These are phyloP conservation scores for Bellardia bayeri DNA, from an alignment of 2,888 invertebrate genomes.

Conservation along the genomic window DNA sequence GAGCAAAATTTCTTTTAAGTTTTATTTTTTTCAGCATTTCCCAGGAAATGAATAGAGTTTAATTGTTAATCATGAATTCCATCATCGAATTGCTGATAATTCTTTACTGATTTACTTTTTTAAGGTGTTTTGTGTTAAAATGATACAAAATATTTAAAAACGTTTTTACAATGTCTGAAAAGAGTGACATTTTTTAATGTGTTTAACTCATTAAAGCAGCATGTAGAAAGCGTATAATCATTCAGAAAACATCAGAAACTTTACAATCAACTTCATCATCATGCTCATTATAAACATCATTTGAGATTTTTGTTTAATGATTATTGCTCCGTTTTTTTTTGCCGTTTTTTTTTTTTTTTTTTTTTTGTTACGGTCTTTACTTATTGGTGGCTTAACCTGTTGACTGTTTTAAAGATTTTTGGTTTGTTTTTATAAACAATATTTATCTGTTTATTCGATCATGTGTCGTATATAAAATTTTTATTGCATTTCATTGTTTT, in stretches of 20 bases:
- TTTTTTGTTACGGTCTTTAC: slow-evolving; percentile 20
- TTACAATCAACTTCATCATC: slow-evolving; percentile 41
- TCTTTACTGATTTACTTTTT: background rate
- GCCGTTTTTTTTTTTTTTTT: background rate
- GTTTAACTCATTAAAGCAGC: slow-evolving; percentile 58
- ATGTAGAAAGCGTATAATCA: slow-evolving; percentile 66
- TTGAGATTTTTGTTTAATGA: slow-evolving; percentile 67
- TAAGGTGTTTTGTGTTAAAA: slow-evolving; percentile 6
- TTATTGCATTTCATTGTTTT: slow-evolving; percentile 70
- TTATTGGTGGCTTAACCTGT: slow-evolving; percentile 55
- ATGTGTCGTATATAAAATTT: slow-evolving; percentile 65
- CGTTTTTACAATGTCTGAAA: slow-evolving; percentile 3
- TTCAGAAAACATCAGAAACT: slow-evolving; percentile 30
- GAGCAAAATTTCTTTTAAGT: too few species aligned
- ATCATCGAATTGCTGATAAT: background rate
- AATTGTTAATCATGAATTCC: slow-evolving; percentile 10
- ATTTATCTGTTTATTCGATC: slow-evolving; percentile 68
- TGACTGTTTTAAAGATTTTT: slow-evolving; percentile 54
- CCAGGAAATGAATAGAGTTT: slow-evolving; percentile 4
- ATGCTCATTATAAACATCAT: slow-evolving; percentile 49
- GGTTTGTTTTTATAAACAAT: slow-evolving; percentile 15
- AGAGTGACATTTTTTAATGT: slow-evolving; percentile 47
- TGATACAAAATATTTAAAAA: slow-evolving; percentile 24
- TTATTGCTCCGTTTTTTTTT: slow-evolving; percentile 47
- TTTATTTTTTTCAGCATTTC: background rate